These are phyloP conservation scores for Sinella curviseta DNA, from an alignment of 1,140 invertebrate species.

Conservation along the genomic window DNA sequence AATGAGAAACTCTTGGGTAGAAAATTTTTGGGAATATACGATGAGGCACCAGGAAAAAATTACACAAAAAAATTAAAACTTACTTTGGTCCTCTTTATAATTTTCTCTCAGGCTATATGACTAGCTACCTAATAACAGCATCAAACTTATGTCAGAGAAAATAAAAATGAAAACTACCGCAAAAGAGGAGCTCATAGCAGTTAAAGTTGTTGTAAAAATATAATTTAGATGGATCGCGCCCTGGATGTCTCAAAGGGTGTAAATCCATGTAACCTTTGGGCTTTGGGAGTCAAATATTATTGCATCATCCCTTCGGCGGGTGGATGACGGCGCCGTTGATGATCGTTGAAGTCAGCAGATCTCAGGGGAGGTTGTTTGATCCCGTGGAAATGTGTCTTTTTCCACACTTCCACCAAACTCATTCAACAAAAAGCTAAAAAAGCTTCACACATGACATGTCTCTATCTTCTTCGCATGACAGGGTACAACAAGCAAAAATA, in stretches of 20 bases:
- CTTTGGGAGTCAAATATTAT: slow-evolving; percentile 36
- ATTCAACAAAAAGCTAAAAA: not conserved
- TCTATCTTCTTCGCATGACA: too few species aligned
- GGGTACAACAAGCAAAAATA: too few species aligned
- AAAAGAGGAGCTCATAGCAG: too few species aligned
- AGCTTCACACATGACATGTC: not conserved
- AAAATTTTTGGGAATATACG: too few species aligned
- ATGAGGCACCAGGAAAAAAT: too few species aligned
- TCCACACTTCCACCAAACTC: slow-evolving; percentile 33
- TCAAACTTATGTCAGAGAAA: too few species aligned
- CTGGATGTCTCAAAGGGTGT: not conserved
- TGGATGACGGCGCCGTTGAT: not conserved
- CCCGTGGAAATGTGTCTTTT: slow-evolving; percentile 38
- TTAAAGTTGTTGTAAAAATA: too few species aligned
- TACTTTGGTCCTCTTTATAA: too few species aligned
- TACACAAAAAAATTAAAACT: too few species aligned
- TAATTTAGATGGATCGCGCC: not conserved
- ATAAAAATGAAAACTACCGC: too few species aligned
- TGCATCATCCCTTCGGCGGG: not conserved
- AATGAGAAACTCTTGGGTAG: not conserved
- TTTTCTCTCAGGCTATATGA: too few species aligned
- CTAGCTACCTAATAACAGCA: too few species aligned
- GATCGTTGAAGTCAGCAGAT: not conserved
- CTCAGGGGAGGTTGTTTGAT: not conserved
- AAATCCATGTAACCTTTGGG: slow-evolving; percentile 33